Percentiles rank a stretch among this genome's conserved stretches.
Conservation (phyloP, 2,888 invertebrate species). For the Nomada fucata region DNA sequence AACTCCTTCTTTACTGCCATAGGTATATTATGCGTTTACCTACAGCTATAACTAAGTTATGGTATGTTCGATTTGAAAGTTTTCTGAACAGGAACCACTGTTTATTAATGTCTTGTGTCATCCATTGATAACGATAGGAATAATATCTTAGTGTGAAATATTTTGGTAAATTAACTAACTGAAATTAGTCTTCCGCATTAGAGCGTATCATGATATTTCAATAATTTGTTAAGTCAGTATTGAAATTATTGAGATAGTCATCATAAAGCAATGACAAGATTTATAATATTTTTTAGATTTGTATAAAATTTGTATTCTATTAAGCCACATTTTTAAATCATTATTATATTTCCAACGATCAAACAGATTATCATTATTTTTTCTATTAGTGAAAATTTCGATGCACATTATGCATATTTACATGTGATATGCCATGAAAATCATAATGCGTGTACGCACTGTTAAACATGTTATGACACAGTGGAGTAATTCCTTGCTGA, state of each 20-base stretch:
- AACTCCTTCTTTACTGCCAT: constrained; percentile 69
- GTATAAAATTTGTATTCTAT: constrained; percentile 43
- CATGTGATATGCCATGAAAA: constrained; percentile 1
- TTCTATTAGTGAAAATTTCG: constrained; percentile 1
- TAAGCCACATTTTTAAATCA: constrained; percentile 42
- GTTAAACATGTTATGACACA: constrained; percentile 40
- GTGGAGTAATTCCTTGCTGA: constrained; percentile 74
- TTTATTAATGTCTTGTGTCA: constrained; percentile 31
- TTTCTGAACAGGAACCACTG: constrained; percentile 20
- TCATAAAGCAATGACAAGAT: constrained; percentile 42
- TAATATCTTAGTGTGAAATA: constrained; percentile 46
- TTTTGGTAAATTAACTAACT: constrained; percentile 62
- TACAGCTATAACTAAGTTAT: constrained; percentile 55
- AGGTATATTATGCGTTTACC: constrained; percentile 58
- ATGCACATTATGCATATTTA: not conserved
- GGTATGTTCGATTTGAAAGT: constrained; percentile 17
- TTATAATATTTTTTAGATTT: constrained; percentile 59
- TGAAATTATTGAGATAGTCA: constrained; percentile 49
- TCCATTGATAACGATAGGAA: constrained; percentile 38
- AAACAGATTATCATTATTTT: constrained; percentile 28
- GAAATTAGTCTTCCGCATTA: constrained; percentile 78
- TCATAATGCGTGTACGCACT: constrained; percentile 34
- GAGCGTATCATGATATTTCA: constrained; percentile 59
- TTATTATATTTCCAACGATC: constrained; percentile 12
- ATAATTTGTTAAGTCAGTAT: constrained; percentile 57